These are phyloP conservation scores for Hippoglossus hippoglossus DNA, from an alignment of 2,797 vertebrate species.

Conservation along the genomic window DNA sequence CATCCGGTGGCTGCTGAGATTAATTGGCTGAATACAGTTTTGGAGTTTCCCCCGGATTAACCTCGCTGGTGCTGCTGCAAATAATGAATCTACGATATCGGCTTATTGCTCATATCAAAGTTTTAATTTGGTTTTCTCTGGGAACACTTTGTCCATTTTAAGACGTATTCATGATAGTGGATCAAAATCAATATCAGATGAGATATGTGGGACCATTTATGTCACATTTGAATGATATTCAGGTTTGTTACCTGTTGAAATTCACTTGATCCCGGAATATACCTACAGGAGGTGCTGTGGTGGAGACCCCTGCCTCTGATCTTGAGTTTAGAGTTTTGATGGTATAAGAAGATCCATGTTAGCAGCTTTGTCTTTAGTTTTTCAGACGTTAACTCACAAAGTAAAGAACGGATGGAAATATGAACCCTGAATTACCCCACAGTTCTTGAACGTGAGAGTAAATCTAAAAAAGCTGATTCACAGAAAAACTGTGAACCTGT, in stretches of 20 bases:
- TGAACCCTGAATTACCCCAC: too few relatives aligned
- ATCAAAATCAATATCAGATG: neutral
- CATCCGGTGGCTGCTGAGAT: constrained; percentile 38
- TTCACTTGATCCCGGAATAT: neutral
- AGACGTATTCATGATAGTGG: too few relatives aligned
- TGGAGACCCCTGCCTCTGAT: neutral
- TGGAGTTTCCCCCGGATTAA: neutral
- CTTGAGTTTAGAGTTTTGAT: too few relatives aligned
- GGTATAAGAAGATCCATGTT: too few relatives aligned
- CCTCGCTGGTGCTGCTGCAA: neutral
- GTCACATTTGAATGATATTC: neutral
- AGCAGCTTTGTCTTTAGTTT: too few relatives aligned
- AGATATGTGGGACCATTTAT: neutral
- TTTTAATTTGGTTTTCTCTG: too few relatives aligned
- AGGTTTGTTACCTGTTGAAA: neutral
- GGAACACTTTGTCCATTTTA: too few relatives aligned
- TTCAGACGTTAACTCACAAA: too few relatives aligned
- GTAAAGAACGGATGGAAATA: too few relatives aligned
- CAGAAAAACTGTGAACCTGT: too few relatives aligned
- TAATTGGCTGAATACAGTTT: constrained; percentile 37
- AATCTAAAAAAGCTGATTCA: too few relatives aligned
- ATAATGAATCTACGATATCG: neutral
- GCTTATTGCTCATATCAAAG: neutral
- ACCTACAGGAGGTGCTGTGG: neutral
- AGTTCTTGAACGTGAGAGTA: too few relatives aligned